A percentile compares a stretch with the other conserved stretches of the same genome.
These are phyloP conservation scores for Hirtodrosophila duncani DNA, from an alignment of 2,888 invertebrate genomes.

Conservation along the genomic window DNA sequence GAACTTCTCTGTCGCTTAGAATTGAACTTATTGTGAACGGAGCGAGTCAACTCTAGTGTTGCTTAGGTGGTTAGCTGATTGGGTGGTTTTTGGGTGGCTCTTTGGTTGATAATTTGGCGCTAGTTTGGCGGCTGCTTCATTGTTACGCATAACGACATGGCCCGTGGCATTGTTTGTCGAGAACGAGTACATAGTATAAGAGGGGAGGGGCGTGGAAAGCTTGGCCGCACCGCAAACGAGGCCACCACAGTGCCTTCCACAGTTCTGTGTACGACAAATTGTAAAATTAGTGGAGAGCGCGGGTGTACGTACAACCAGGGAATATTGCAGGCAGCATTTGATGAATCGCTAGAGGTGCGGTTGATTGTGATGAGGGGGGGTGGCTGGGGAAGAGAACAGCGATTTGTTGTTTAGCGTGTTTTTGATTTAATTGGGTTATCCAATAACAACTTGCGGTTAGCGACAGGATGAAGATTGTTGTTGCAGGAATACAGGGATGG, in stretches of 20 bases:
- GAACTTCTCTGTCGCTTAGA: too few relatives aligned
- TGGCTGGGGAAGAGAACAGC: conserved; percentile 2
- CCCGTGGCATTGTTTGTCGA: conserved; percentile 37
- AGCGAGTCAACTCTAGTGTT: too few relatives aligned
- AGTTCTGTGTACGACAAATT: conserved; percentile 63
- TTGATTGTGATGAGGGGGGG: not conserved
- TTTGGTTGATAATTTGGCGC: conserved; percentile 64
- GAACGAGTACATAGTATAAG: not conserved
- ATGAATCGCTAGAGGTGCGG: conserved; percentile 22
- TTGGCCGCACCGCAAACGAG: conserved; percentile 5
- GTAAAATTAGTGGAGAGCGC: conserved; percentile 58
- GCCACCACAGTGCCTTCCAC: conserved; percentile 37
- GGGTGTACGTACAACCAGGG: not conserved
- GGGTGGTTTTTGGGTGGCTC: conserved; percentile 11
- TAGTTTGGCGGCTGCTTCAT: conserved; percentile 59
- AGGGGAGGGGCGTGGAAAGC: not conserved
- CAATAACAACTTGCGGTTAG: conserved; percentile 39
- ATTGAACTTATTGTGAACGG: too few relatives aligned
- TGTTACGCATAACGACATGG: conserved; percentile 45
- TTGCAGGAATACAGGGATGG: conserved; percentile 19
- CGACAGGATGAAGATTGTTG: conserved; percentile 15
- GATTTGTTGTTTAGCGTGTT: conserved; percentile 49
- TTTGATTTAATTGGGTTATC: conserved; percentile 54
- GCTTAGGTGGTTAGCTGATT: conserved; percentile 1
- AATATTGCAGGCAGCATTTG: conserved; percentile 4